phyloP scores from a whole-genome alignment of 1,140 invertebrate species.

The Drosophila orena region DNA sequence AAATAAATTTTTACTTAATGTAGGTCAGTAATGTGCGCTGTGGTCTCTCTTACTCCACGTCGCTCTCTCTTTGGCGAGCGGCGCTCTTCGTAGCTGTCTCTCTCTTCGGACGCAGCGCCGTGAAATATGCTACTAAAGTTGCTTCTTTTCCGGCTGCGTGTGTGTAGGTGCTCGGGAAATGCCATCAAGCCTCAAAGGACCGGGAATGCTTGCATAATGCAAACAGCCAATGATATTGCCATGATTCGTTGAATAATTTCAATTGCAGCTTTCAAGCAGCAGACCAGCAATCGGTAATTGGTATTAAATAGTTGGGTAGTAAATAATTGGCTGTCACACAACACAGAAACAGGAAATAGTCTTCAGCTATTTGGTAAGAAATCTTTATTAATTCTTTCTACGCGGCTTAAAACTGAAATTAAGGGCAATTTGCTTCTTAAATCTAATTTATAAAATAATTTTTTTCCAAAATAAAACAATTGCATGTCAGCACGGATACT shows the following conservation, averaged over 20 bases:
- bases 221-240: conserved; percentile 45
- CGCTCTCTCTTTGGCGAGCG: background rate
- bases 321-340: no score
- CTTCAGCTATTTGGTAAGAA: no score
- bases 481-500: background rate
- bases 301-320: background rate
- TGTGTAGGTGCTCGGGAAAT: conserved; percentile 16
- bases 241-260: conserved; percentile 22
- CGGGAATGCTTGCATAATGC: conserved; percentile 40
- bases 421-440: no score
- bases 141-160: conserved; percentile 18
- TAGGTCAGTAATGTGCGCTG: conserved; percentile 67
- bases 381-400: no score
- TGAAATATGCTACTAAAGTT: conserved; percentile 45
- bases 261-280: background rate
- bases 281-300: background rate
- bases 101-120: conserved; percentile 46
- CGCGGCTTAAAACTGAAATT: no score
- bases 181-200: conserved; percentile 31
- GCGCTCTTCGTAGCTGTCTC: conserved; percentile 17
- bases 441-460: no score
- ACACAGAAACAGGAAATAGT: no score
- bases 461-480: no score
- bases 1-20: conserved; percentile 80
- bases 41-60: conserved; percentile 8